Evolutionary conservation across 2,113 vertebrate species (phyloP).

Genomic region (Cyanoramphus novaezelandiae): DNA sequence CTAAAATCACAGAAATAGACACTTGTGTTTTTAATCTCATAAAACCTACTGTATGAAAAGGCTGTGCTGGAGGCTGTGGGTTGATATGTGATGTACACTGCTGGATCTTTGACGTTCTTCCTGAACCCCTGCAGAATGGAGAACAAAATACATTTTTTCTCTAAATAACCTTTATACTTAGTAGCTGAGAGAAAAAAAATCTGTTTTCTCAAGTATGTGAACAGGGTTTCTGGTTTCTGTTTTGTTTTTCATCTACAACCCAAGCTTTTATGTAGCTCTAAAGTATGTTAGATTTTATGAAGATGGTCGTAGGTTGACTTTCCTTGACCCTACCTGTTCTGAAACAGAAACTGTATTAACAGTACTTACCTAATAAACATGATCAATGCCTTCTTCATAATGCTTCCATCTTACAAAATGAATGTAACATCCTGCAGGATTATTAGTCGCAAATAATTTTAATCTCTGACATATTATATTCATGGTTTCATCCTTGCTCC

Average conservation of each 20-base stretch:
- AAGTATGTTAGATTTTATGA: neutral
- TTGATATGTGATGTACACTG: fast-evolving
- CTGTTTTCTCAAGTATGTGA: neutral
- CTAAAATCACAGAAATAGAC: neutral
- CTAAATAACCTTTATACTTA: neutral
- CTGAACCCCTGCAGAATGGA: neutral
- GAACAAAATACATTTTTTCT: neutral
- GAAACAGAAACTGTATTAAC: neutral
- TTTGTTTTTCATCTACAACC: neutral
- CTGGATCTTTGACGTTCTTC: neutral
- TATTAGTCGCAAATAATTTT: neutral
- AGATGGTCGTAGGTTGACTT: neutral
- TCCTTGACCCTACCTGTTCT: neutral
- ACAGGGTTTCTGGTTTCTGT: neutral
- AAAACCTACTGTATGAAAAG: neutral
- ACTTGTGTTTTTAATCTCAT: neutral
- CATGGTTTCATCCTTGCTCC: neutral
- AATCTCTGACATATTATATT: neutral
- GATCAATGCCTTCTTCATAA: neutral
- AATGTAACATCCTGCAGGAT: neutral
- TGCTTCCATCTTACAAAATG: neutral
- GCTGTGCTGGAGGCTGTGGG: neutral
- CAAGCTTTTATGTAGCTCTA: neutral
- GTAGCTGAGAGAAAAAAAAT: neutral
- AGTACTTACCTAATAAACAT: neutral